Conservation (phyloP, 92 coral and sea anemone species). For the Desmophyllum pertusum region DNA sequence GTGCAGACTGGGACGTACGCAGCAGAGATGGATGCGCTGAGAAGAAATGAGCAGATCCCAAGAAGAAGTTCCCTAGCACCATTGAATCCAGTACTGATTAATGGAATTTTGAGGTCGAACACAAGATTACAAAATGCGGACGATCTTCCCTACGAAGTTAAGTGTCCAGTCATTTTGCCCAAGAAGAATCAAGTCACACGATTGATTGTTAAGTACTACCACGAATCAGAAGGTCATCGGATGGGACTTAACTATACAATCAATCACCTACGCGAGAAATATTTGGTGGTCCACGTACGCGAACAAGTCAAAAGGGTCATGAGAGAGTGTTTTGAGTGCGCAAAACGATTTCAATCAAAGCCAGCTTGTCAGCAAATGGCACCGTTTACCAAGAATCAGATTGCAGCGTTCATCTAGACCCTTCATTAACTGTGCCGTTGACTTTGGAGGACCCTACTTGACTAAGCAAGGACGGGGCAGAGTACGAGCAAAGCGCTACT, state of each 20-base stretch:
- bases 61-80: conserved; percentile 45
- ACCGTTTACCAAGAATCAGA: conserved; percentile 48
- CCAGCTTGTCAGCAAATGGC: conserved; percentile 59
- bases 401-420: conserved; percentile 52
- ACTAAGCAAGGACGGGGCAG: too few relatives aligned
- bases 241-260: conserved; percentile 67
- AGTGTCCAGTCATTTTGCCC: conserved; percentile 57
- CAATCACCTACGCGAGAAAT: conserved; percentile 51
- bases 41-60: conserved; percentile 29
- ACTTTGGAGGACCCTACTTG: too few relatives aligned
- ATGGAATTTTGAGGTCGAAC: conserved; percentile 58
- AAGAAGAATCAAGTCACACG: conserved; percentile 29
- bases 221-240: conserved; percentile 49
- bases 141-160: conserved; percentile 46
- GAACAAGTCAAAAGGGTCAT: conserved; percentile 27
- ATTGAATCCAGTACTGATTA: conserved; percentile 44
- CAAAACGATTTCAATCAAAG: conserved; percentile 8
- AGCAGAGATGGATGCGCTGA: conserved; percentile 57
- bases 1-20: conserved; percentile 53
- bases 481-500: too few relatives aligned
- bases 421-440: conserved; percentile 45
- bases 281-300: conserved; percentile 43
- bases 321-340: conserved; percentile 9
- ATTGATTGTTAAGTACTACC: conserved; percentile 37
- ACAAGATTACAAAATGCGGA: conserved; percentile 51